phyloP scores from a whole-genome alignment of 2,113 vertebrate genomes.

The Pseudonaja textilis region DNA sequence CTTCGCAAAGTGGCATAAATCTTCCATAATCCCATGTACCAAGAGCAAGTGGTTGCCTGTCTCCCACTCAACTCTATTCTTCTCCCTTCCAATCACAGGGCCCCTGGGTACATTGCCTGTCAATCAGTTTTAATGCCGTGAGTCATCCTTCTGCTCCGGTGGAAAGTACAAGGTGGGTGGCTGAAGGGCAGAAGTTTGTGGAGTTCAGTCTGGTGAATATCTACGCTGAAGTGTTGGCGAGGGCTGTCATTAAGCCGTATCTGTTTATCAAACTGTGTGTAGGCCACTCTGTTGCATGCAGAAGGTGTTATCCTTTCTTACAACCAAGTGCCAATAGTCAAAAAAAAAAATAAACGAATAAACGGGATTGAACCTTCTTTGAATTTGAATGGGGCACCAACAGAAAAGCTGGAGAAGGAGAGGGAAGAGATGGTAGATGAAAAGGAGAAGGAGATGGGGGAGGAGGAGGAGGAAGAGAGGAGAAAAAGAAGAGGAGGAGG shows the following conservation, averaged over 20 bases:
- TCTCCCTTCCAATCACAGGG: not conserved
- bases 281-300: not conserved
- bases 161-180: not conserved
- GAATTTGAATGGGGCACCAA: not conserved
- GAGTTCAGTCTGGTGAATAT: not conserved
- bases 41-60: not conserved
- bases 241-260: not conserved
- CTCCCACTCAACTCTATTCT: not conserved
- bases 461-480: accelerated
- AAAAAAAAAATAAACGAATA: not conserved
- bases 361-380: not conserved
- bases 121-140: not conserved
- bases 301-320: not conserved
- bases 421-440: no score
- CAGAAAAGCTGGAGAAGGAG: not conserved
- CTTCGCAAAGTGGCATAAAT: not conserved
- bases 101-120: not conserved
- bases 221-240: not conserved
- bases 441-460: no score
- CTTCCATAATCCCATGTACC: not conserved
- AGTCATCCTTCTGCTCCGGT: not conserved
- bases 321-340: not conserved
- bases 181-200: not conserved
- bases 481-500: no score
- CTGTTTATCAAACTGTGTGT: not conserved